Base-by-base conservation (phyloP, 2,113 vertebrate species). In the Microcebus lehilahytsara region DNA sequence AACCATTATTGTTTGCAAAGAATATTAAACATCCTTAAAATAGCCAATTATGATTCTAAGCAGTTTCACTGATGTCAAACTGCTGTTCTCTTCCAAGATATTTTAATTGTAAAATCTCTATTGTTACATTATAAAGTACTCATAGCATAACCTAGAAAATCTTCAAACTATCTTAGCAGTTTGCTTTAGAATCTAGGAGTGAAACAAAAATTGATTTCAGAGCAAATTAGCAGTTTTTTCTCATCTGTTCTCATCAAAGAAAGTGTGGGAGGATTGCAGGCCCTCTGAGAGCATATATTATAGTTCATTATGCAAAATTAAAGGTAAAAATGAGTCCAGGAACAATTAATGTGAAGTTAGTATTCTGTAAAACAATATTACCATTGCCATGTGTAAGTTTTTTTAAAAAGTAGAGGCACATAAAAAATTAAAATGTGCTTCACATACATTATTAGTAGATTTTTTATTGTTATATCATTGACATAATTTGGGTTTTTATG, bases 101-200 rank as follows among this genome's bases (percentile, higher is more conserved):
- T 91, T 98, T 97, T 98, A 97, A 98, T 98, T 98, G 98, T 92
- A 94, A 98, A 95, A 34, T 96, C 97, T 97, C 51, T 84, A 79
- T 37, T 78, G 93, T 97, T 98, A 83, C 74, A 96, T 98, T 97
- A 40, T 91, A 97, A 98, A 98, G 97, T 97, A 98, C 84, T 94
- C 85, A 96, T 81, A 96, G 74, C 71, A 83, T 97, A 98, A 96
- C 92, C 95, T 96, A 42, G 91, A 98, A 92, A 96, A 97, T 95
- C 84, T 98, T 96, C 78, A 97, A 98, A 96, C 97, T 96, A 97
- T 96, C 92, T 98, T 95, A 96, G 4, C 46, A 97, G 10, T 98
- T 90, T 98, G 81, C 85, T 98, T 98, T 97, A 88, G 72, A 98
- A 97, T 89, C 20, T 96, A 98, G 69, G 77, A 42, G 30, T 96